A percentile compares a stretch with the other conserved stretches of the same genome.
phyloP scores from a whole-genome alignment of 2,113 vertebrate species.

The Isichthys henryi region DNA sequence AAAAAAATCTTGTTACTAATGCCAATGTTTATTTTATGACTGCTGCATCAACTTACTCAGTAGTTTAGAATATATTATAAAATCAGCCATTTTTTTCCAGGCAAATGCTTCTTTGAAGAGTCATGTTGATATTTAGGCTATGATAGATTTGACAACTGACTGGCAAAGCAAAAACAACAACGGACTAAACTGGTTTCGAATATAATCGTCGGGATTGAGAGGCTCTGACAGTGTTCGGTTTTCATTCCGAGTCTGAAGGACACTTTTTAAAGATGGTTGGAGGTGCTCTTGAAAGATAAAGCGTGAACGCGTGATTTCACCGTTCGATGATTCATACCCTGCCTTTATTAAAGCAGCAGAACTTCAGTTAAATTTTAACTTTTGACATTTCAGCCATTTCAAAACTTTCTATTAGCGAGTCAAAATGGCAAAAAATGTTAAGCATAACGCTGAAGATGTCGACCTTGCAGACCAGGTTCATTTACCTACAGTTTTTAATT shows the following conservation, averaged over 20 bases:
- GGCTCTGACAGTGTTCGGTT: neutral
- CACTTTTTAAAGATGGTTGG: neutral
- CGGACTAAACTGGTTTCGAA: neutral
- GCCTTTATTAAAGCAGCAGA: neutral
- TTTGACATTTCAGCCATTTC: neutral
- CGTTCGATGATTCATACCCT: neutral
- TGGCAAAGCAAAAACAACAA: neutral
- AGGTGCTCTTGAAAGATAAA: neutral
- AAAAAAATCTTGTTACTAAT: neutral
- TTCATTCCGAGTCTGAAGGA: neutral
- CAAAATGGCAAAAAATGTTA: neutral
- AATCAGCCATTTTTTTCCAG: neutral
- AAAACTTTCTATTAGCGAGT: neutral
- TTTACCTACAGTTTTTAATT: neutral
- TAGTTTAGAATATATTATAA: neutral
- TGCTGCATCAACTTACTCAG: neutral
- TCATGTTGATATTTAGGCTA: neutral
- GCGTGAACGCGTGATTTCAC: neutral
- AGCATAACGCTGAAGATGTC: neutral
- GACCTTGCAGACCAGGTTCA: neutral
- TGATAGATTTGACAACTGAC: neutral
- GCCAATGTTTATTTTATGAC: neutral
- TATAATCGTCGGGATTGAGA: neutral
- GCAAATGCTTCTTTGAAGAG: neutral
- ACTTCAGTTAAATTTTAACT: neutral